Conservation (phyloP, 64 coral and sea anemone species). For the Montipora sp. region DNA sequence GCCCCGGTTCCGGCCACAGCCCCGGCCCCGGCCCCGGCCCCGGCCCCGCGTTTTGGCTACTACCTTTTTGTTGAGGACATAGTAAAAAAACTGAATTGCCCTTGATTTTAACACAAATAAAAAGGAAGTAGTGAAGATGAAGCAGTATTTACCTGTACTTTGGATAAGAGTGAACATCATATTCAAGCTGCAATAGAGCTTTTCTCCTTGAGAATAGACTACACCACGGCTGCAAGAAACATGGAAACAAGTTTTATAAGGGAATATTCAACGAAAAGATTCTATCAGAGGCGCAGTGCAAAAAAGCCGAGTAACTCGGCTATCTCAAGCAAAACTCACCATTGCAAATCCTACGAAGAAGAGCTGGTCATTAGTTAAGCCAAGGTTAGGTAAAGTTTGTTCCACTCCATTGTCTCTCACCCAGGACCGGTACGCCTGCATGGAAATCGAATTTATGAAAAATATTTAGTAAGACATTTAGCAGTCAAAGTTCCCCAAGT, state of each 20-base stretch:
- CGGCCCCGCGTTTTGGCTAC: no score
- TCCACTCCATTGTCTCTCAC: conserved; percentile 56
- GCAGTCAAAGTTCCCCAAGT: no score
- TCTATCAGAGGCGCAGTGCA: no score
- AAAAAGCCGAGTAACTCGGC: no score
- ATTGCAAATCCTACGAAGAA: conserved; percentile 86
- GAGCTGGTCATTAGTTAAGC: conserved; percentile 63
- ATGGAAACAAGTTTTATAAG: background rate
- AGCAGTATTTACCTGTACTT: background rate
- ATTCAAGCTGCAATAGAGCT: background rate
- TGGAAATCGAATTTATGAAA: background rate
- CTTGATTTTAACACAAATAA: no score
- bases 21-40: no score
- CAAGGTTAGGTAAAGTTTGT: conserved; percentile 62
- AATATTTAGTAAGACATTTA: no score
- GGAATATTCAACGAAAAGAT: no score
- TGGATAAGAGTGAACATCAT: background rate
- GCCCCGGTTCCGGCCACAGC: no score
- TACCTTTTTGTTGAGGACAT: no score
- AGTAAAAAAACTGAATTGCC: no score
- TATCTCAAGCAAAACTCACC: conserved; percentile 30
- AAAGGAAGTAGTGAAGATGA: no score
- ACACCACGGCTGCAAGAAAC: background rate
- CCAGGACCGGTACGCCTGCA: conserved; percentile 76
- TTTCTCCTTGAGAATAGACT: background rate